Percentiles rank a stretch among this genome's conserved stretches.
These are phyloP conservation scores for Aleiodes testaceus DNA, from an alignment of 2,888 invertebrate species.

Conservation along the genomic window DNA sequence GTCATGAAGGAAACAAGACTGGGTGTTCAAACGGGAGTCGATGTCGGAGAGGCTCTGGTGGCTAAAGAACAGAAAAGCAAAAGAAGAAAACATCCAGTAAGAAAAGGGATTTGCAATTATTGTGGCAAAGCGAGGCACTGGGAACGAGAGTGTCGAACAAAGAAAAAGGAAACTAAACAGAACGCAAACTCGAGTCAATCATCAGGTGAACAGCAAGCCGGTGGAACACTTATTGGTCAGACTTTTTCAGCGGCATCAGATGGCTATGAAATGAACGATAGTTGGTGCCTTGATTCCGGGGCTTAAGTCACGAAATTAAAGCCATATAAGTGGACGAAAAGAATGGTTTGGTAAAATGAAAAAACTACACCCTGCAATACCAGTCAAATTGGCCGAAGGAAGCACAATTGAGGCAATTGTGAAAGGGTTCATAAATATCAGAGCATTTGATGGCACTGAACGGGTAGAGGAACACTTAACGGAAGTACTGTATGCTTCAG, in stretches of 20 bases:
- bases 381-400: constrained; percentile 44
- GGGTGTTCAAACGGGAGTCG: neutral
- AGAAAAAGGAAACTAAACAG: constrained; percentile 12
- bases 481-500: constrained; percentile 44
- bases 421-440: constrained; percentile 47
- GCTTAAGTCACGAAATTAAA: constrained; percentile 33
- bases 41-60: constrained; percentile 32
- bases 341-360: constrained; percentile 43
- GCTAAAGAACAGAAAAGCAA: constrained; percentile 4
- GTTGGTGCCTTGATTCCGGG: constrained; percentile 40
- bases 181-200: constrained; percentile 21
- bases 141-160: constrained; percentile 40
- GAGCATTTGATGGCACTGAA: constrained; percentile 44
- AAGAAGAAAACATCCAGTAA: constrained; percentile 9
- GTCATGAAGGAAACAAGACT: constrained; percentile 39
- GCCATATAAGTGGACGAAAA: constrained; percentile 43
- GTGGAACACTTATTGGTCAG: constrained; percentile 42
- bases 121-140: constrained; percentile 49
- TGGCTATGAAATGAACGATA: constrained; percentile 9
- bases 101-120: constrained; percentile 40
- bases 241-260: constrained; percentile 29
- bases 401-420: constrained; percentile 40
- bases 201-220: constrained; percentile 24
- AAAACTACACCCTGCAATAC: neutral
- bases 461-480: constrained; percentile 48